Conservation (phyloP, 2,797 vertebrate genomes). For the Channallabes apus region DNA sequence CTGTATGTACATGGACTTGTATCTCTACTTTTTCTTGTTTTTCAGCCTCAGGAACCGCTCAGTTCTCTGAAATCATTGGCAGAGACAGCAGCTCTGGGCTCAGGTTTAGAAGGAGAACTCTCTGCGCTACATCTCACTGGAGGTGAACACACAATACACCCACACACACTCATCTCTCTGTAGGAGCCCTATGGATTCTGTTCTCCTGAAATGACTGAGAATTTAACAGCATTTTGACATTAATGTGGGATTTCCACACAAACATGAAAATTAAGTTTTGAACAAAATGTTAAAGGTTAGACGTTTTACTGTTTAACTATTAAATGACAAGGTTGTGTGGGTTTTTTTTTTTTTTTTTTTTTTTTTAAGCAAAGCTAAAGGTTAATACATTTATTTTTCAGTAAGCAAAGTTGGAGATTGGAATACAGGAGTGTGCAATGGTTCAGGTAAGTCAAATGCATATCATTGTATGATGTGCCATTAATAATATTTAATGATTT, state of each 20-base stretch:
- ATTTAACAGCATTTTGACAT: not conserved
- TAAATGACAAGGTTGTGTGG: not conserved
- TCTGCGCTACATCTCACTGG: conserved; percentile 81
- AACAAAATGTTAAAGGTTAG: too few relatives aligned
- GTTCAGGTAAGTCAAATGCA: conserved; percentile 10
- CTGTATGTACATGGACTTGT: not conserved
- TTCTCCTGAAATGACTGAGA: not conserved
- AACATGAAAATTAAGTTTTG: not conserved
- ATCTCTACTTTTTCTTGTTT: not conserved
- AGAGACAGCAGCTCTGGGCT: conserved; percentile 83
- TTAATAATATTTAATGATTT: not conserved
- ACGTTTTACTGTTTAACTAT: not conserved
- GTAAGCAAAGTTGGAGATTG: conserved; percentile 11
- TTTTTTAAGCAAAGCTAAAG: not conserved
- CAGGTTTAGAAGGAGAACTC: conserved; percentile 85
- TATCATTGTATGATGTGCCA: not conserved
- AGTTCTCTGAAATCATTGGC: conserved; percentile 89
- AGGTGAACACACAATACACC: conserved; percentile 66
- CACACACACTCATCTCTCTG: not conserved
- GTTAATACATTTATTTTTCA: not conserved
- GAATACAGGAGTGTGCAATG: not conserved
- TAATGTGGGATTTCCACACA: not conserved
- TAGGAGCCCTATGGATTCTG: not conserved
- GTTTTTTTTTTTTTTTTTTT: too few relatives aligned
- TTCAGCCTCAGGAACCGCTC: conserved; percentile 80